Percentiles rank a stretch among this genome's conserved stretches.
Conservation (phyloP, 2,113 vertebrate species). For the Eulacestoma nigropectus region DNA sequence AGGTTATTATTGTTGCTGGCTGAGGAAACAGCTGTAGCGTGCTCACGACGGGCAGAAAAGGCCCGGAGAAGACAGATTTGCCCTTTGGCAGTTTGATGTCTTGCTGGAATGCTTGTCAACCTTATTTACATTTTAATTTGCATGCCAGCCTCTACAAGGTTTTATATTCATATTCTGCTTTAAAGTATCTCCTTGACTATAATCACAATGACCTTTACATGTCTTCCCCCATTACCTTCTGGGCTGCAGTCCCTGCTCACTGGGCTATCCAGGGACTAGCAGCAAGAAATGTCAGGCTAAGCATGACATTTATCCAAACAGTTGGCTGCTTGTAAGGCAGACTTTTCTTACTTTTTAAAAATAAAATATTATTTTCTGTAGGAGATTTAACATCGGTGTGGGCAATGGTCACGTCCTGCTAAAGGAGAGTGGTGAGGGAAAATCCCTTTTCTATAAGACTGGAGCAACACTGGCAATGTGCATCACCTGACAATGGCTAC, state of each 20-base stretch:
- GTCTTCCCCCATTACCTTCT: not conserved
- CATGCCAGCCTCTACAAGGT: not conserved
- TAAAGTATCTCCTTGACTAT: conserved; percentile 17
- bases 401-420: not conserved
- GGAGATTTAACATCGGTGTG: not conserved
- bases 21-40: not conserved
- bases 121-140: conserved; percentile 57
- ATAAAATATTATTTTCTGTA: not conserved
- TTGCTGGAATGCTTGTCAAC: conserved; percentile 40
- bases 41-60: not conserved
- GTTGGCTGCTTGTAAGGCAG: not conserved
- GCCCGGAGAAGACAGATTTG: not conserved
- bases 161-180: not conserved
- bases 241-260: not conserved
- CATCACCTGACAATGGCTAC: not conserved
- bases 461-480: not conserved
- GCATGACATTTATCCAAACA: not conserved
- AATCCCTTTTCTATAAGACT: not conserved
- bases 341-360: not conserved
- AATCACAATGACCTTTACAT: conserved; percentile 15
- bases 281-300: conserved; percentile 18
- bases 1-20: not conserved
- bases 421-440: not conserved
- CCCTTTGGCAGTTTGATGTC: conserved; percentile 2
- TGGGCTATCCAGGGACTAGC: not conserved